phyloP scores from a whole-genome alignment of 2,113 vertebrate genomes.

The Sphyrna mokarran region DNA sequence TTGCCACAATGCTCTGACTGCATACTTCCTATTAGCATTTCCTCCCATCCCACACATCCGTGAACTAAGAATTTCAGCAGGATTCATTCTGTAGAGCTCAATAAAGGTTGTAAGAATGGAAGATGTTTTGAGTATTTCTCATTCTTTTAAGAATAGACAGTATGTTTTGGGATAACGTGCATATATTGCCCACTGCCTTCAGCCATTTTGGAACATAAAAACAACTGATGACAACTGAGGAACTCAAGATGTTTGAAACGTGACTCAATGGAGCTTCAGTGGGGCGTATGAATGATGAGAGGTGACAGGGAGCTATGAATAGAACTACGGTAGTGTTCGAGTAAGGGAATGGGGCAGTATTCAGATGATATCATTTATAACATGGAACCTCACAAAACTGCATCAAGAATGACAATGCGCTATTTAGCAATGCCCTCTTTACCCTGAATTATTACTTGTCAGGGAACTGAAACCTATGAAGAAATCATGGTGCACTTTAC shows the following conservation, averaged over 20 bases:
- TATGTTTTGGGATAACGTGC: neutral
- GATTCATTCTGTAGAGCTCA: neutral
- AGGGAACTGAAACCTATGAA: neutral
- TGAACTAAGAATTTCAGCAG: neutral
- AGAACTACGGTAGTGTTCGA: neutral
- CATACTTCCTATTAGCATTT: neutral
- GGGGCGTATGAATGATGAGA: neutral
- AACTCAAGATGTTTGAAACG: neutral
- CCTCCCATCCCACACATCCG: neutral
- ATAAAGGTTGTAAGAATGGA: neutral
- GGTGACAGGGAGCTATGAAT: conserved; percentile 7
- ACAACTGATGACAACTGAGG: neutral
- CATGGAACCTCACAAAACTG: neutral
- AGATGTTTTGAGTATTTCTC: neutral
- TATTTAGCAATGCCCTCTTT: neutral
- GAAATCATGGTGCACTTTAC: neutral
- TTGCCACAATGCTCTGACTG: neutral
- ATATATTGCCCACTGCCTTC: neutral
- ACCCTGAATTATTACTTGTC: neutral
- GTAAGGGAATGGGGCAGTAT: neutral
- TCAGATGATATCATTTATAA: neutral
- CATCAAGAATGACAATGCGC: conserved; percentile 2
- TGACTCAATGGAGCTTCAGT: conserved; percentile 6
- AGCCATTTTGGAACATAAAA: neutral
- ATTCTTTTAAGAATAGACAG: neutral